These are phyloP conservation scores for Dugesia japonica DNA, from an alignment of 2,888 invertebrate genomes.

Conservation along the genomic window DNA sequence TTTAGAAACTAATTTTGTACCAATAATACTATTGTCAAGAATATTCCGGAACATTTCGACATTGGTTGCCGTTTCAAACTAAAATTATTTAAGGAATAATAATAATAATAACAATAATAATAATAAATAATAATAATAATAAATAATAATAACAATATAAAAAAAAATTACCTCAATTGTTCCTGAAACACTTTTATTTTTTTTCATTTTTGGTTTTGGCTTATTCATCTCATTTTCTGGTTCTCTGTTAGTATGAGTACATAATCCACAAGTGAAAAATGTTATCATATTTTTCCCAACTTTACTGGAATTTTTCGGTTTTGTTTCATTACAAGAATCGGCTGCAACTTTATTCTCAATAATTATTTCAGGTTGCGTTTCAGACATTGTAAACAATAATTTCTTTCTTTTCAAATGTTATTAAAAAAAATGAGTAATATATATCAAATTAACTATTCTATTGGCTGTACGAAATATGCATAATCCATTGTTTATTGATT, in stretches of 20 bases:
- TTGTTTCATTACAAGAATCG: not conserved
- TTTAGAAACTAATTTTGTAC: not conserved
- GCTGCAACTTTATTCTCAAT: not conserved
- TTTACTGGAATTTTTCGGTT: not conserved
- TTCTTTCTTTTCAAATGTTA: no score
- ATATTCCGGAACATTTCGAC: not conserved
- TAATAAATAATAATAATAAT: no score
- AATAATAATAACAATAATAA: not conserved
- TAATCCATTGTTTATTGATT: no score
- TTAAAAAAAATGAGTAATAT: no score
- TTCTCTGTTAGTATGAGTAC: not conserved
- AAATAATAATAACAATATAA: no score
- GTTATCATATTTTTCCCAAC: not conserved
- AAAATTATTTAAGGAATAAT: not conserved
- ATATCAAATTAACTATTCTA: no score
- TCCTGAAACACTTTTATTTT: not conserved
- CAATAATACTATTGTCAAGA: conserved; percentile 3
- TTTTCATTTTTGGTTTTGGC: not conserved
- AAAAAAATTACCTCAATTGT: no score
- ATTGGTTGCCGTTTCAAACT: not conserved
- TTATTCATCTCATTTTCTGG: not conserved
- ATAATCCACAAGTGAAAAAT: not conserved
- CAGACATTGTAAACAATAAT: no score
- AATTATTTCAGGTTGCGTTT: no score
- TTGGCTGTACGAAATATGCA: no score